A percentile compares a stretch with the other conserved stretches of the same genome.
Conservation (phyloP, 2,888 invertebrate genomes). For the Drosophila setosimentum region DNA sequence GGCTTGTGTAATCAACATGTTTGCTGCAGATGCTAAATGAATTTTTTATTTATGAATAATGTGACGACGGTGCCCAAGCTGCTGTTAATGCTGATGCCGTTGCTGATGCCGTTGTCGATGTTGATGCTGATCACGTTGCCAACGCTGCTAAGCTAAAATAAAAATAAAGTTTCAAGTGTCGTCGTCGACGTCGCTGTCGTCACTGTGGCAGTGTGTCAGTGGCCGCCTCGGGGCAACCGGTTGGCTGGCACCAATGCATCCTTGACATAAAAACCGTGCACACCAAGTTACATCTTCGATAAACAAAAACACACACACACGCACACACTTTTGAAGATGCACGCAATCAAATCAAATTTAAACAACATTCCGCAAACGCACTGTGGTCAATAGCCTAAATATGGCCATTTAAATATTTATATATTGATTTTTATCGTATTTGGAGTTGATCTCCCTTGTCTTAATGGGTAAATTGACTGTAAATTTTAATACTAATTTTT, state of each 20-base stretch:
- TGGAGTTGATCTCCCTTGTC: background rate
- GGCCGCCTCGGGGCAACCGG: constrained; percentile 82
- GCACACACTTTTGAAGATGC: constrained; percentile 1
- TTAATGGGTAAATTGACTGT: background rate
- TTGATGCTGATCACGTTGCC: constrained; percentile 73
- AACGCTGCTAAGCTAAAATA: constrained; percentile 65
- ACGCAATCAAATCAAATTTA: constrained; percentile 49
- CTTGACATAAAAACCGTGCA: constrained; percentile 84
- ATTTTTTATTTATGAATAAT: constrained; percentile 78
- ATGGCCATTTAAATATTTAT: constrained; percentile 21
- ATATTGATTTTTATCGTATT: background rate
- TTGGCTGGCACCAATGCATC: constrained; percentile 81
- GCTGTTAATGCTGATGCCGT: constrained; percentile 19
- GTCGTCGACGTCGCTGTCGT: constrained; percentile 33
- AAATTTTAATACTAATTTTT: background rate
- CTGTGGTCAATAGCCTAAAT: constrained; percentile 44
- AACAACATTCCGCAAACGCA: constrained; percentile 72
- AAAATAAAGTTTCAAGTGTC: constrained; percentile 78
- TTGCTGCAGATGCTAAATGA: constrained; percentile 77
- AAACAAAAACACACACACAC: constrained; percentile 19
- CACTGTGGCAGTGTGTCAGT: constrained; percentile 77
- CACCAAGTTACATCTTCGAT: constrained; percentile 71
- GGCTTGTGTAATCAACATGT: constrained; percentile 78
- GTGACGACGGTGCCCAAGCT: constrained; percentile 56
- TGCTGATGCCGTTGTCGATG: constrained; percentile 42